Evolutionary conservation across 2,888 invertebrate genomes (phyloP), one percentile per base, ranked within the genome.

Genomic region (Melieria omissa): DNA sequence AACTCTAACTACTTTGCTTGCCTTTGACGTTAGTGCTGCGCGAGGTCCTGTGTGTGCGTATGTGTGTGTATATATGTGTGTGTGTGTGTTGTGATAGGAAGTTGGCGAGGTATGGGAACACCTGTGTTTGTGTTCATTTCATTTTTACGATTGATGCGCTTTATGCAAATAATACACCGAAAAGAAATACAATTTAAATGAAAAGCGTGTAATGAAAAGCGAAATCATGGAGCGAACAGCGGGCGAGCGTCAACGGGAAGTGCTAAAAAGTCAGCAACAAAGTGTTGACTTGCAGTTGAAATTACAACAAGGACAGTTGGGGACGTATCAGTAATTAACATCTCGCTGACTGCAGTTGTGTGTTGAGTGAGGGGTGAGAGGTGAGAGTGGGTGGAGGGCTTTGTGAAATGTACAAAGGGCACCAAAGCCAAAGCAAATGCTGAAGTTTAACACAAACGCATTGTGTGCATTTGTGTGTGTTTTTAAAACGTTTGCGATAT

Each of bases 251-350:
- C 4, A 46, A 12, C 16, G 42, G 29, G 44, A 10, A 63, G 45
- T 14, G 46, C 16, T 16, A n/a, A 58, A 41, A 67, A 67, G 44
- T 58, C 61, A 49, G 52, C 60, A 58, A 61, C 52, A 49, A 52
- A 29, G 29, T 29, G 29, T 29, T 29, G 29, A 29, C 29, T 29
- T 47, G 60, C 67, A 61, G 29, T 60, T 61, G 60, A 67, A 67
- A 60, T 67, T 42, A 42, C 52, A 60, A 47, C 67, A 67, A 67
- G 67, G 67, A 67, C 67, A 67, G 52, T 52, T 67, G 16, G 10
- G 14, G 41, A 29, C 69, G 6, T 81, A 83, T 82, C 82, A 77
- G 81, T 82, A 83, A 82, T 82, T 82, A 82, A 83, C 82, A 82
- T 82, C 82, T 82, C 52, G 60, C 52, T 29, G 64, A 42, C 67